Conservation (phyloP, 2,888 invertebrate genomes). For the Platypus cylindrus region DNA sequence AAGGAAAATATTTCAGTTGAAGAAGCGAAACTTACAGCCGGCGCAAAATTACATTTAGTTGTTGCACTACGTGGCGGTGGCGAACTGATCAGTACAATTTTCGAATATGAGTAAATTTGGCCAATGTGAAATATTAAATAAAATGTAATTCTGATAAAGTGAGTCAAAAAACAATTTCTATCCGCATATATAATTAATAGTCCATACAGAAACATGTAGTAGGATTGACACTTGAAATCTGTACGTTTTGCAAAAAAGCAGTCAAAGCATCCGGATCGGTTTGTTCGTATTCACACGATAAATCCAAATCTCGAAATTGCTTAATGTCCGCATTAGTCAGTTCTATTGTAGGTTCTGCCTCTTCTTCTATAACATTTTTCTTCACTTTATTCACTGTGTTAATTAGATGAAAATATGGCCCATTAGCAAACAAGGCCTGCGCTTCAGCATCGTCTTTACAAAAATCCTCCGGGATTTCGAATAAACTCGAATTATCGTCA, state of each 20-base stretch:
- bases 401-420: constrained; percentile 22
- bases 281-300: constrained; percentile 20
- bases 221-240: constrained; percentile 14
- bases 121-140: constrained; percentile 5
- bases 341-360: constrained; percentile 9
- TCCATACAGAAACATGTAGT: constrained; percentile 19
- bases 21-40: constrained; percentile 30
- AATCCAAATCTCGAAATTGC: constrained; percentile 16
- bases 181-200: constrained; percentile 1
- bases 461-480: constrained; percentile 9
- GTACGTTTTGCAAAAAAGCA: constrained; percentile 19
- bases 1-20: constrained; percentile 30
- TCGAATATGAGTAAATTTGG: constrained; percentile 4
- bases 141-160: constrained; percentile 7
- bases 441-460: constrained; percentile 11
- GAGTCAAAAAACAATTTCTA: constrained; percentile 14
- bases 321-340: constrained; percentile 13
- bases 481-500: too few relatives aligned
- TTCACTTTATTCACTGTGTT: constrained; percentile 21
- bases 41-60: constrained; percentile 30
- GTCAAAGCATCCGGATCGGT: constrained; percentile 20
- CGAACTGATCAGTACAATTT: constrained; percentile 9
- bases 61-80: constrained; percentile 31
- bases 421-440: constrained; percentile 19
- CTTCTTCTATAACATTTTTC: constrained; percentile 14